Percentiles rank a stretch among this genome's conserved stretches.
These are phyloP conservation scores for Ischnura elegans DNA, from an alignment of 2,888 invertebrate genomes.

Conservation along the genomic window DNA sequence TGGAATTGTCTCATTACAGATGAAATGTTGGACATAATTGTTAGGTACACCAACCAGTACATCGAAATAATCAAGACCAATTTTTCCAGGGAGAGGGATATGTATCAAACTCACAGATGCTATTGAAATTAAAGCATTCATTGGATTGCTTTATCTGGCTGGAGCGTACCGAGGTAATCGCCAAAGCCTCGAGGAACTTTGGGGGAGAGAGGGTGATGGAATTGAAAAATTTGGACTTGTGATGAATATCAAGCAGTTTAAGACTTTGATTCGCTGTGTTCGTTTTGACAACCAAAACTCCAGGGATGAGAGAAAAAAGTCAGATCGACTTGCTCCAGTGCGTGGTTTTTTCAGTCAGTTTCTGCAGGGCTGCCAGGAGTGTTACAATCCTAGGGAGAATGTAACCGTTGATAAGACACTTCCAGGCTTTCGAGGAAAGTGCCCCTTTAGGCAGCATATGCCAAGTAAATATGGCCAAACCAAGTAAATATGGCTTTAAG, in stretches of 20 bases:
- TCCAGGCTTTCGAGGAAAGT: constrained; percentile 72
- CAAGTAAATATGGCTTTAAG: constrained; percentile 71
- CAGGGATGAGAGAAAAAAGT: constrained; percentile 66
- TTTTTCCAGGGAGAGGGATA: constrained; percentile 71
- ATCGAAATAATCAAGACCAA: constrained; percentile 71
- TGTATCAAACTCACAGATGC: constrained; percentile 71
- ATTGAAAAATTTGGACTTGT: constrained; percentile 73
- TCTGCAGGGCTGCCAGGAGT: constrained; percentile 73
- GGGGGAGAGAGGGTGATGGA: constrained; percentile 72
- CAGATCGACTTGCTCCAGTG: constrained; percentile 69
- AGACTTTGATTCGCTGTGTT: constrained; percentile 69
- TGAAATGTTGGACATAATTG: constrained; percentile 72
- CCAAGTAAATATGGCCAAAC: constrained; percentile 74
- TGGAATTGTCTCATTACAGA: constrained; percentile 71
- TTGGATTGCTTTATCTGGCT: constrained; percentile 74
- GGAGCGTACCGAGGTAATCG: constrained; percentile 72
- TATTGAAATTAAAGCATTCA: constrained; percentile 73
- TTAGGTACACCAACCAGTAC: constrained; percentile 73
- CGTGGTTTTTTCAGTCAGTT: constrained; percentile 72
- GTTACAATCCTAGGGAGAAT: constrained; percentile 72
- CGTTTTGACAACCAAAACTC: constrained; percentile 51
- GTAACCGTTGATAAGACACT: constrained; percentile 72
- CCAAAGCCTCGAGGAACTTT: constrained; percentile 72
- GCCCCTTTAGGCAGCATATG: constrained; percentile 74
- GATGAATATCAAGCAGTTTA: constrained; percentile 73